phyloP scores from a whole-genome alignment of 2,888 invertebrate genomes.

The Netelia fuscicornis region DNA sequence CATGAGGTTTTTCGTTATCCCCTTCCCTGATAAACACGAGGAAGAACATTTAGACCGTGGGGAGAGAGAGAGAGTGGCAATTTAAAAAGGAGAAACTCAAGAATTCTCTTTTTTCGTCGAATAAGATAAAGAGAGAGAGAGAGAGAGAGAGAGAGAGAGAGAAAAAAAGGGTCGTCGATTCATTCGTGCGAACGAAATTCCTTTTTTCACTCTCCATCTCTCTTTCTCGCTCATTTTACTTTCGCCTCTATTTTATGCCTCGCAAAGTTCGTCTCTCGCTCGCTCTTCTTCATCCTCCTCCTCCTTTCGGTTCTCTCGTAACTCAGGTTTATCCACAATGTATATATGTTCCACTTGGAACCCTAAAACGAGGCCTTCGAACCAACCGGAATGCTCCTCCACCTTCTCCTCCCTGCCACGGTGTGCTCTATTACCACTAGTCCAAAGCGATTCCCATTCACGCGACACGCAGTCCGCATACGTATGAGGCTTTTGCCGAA shows the following conservation, averaged over 20 bases:
- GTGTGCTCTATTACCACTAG: constrained; percentile 58
- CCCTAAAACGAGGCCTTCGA: constrained; percentile 34
- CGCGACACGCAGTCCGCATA: constrained; percentile 57
- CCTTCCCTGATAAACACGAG: constrained; percentile 21
- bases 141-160: too few species aligned
- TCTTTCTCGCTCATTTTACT: constrained; percentile 25
- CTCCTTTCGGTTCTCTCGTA: constrained; percentile 39
- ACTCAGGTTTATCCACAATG: constrained; percentile 55
- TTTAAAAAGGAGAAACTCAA: constrained; percentile 38
- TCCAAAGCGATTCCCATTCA: constrained; percentile 59
- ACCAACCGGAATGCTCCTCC: constrained; percentile 13
- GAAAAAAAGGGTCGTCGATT: constrained; percentile 36
- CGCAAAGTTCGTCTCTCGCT: not conserved
- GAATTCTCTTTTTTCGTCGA: constrained; percentile 1
- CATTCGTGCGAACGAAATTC: constrained; percentile 44
- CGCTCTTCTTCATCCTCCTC: not conserved
- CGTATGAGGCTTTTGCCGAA: constrained; percentile 56
- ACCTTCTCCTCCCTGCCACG: constrained; percentile 1
- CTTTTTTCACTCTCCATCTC: not conserved
- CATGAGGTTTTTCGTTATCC: constrained; percentile 20
- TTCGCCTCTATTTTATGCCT: not conserved
- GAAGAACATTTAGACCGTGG: constrained; percentile 30
- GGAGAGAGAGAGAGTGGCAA: constrained; percentile 32
- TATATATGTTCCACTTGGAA: constrained; percentile 13
- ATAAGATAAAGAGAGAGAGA: too few species aligned